Conservation (phyloP, 2,888 invertebrate genomes). For the Palloptera scutellata region DNA sequence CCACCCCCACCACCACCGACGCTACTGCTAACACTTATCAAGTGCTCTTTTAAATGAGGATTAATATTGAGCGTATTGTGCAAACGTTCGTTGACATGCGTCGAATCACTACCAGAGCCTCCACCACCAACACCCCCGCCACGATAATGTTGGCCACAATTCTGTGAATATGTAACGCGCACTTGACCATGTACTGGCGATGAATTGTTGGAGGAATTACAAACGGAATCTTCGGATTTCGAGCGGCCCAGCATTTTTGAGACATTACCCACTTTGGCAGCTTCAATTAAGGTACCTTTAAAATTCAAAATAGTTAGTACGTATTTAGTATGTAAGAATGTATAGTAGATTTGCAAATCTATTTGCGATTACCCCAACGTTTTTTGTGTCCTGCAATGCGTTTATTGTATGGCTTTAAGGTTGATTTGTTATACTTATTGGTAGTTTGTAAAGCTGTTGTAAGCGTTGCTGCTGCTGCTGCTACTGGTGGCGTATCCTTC, state of each 20-base stretch:
- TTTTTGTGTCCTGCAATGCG: slow-evolving; percentile 74
- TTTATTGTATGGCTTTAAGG: slow-evolving; percentile 64
- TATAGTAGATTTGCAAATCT: background rate
- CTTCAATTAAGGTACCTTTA: slow-evolving; percentile 78
- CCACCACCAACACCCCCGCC: background rate
- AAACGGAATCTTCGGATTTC: slow-evolving; percentile 85
- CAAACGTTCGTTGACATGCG: background rate
- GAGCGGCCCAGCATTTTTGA: slow-evolving; percentile 81
- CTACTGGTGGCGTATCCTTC: slow-evolving; percentile 37
- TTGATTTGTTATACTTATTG: slow-evolving; percentile 60
- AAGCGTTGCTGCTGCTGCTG: slow-evolving; percentile 33
- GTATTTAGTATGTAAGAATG: background rate
- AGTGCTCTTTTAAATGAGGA: slow-evolving; percentile 26
- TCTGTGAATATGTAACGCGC: slow-evolving; percentile 62
- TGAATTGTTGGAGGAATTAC: slow-evolving; percentile 69
- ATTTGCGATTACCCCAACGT: slow-evolving; percentile 71
- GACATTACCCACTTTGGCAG: slow-evolving; percentile 82
- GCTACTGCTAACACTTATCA: slow-evolving; percentile 33
- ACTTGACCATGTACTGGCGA: slow-evolving; percentile 76
- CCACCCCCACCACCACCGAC: slow-evolving; percentile 27
- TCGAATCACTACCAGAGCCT: background rate
- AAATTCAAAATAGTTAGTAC: background rate
- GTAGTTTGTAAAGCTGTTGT: slow-evolving; percentile 46
- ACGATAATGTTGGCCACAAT: slow-evolving; percentile 48
- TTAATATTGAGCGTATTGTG: slow-evolving; percentile 3